Evolutionary conservation across 2,113 vertebrate species (phyloP), one percentile per base, ranked within the genome.

Genomic region (Nestor notabilis): DNA sequence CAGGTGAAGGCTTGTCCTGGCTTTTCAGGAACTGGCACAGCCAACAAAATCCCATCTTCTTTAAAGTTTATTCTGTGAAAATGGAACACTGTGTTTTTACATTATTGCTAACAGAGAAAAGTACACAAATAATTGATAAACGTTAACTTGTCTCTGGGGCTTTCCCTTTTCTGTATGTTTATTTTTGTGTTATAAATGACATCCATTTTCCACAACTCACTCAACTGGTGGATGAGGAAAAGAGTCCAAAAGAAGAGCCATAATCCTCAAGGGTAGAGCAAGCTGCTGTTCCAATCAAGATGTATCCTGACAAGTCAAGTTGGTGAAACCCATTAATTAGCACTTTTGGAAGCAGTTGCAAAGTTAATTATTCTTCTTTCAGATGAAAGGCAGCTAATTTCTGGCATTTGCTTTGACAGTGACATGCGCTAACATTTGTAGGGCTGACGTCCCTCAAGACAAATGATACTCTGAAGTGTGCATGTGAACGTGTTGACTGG

Each of bases 291-390:
- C 93, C 78, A 96, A 97, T 98, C 52, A 44, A 93, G 92, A 75
- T 93, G 97, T 92, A 97, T 97, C 97, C 98, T 98, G 98, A 98
- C 98, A 98, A 97, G 98, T 98, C 97, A 97, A 98, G 97, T 98
- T 98, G 97, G 96, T 97, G 98, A 98, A 98, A 98, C 87, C 96
- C 98, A 98, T 98, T 98, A 98, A 98, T 98, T 98, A 98, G 98
- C 98, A 98, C 98, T 98, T 98, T 98, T 98, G 97, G 97, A 98
- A 98, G 98, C 98, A 98, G 97, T 98, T 98, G 97, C 97, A 98
- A 98, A 98, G 97, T 98, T 98, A 98, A 98, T 98, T 98, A 98
- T 98, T 98, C 97, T 88, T 69, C 95, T 98, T 98, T 96, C 95
- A 98, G 97, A 98, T 98, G 98, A 98, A 98, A 98, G 97, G 98